Base-by-base conservation (phyloP, 2,113 vertebrate genomes). In the Pterocles burchelli region DNA sequence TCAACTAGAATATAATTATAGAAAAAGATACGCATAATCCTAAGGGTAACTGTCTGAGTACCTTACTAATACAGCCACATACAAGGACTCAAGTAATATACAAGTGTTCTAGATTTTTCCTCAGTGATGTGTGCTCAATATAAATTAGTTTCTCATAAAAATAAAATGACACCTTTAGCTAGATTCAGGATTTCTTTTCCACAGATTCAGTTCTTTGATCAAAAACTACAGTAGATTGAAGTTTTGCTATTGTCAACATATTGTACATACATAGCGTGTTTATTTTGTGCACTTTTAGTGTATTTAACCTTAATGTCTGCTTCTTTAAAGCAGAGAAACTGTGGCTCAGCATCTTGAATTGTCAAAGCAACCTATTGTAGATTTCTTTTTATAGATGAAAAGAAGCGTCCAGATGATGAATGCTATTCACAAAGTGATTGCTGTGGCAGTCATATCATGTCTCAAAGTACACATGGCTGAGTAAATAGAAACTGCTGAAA, bases 91-190 rank as follows among this genome's bases (percentile, higher is more conserved):
- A 82, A 89, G 89, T 73, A 96, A 95, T 36, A 77, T 15, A 55
- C 95, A 97, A 95, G 89, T 58, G 66, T 88, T 96, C 95, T 95
- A 95, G 97, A 96, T 91, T 97, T 97, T 97, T 97, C 89, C 86
- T 93, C 93, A 87, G 94, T 95, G 95, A 81, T 94, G 74, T 85
- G 67, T 93, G 74, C 90, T 97, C 96, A 95, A 45, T 96, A 94
- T 94, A 96, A 96, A 97, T 95, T 95, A 97, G 57, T 96, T 96
- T 92, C 75, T 72, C 90, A 76, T 80, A 96, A 95, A 97, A 97
- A 93, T 88, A 95, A 97, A 96, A 95, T 65, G 92, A 97, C 96
- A 97, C 88, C 90, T 88, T 92, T 73, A 91, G 84, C 80, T 96
- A 94, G 96, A 95, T 88, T 89, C 91, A 82, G 41, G 51, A 59